Base-by-base conservation (phyloP, 2,797 vertebrate genomes). In the Valencia hispanica region DNA sequence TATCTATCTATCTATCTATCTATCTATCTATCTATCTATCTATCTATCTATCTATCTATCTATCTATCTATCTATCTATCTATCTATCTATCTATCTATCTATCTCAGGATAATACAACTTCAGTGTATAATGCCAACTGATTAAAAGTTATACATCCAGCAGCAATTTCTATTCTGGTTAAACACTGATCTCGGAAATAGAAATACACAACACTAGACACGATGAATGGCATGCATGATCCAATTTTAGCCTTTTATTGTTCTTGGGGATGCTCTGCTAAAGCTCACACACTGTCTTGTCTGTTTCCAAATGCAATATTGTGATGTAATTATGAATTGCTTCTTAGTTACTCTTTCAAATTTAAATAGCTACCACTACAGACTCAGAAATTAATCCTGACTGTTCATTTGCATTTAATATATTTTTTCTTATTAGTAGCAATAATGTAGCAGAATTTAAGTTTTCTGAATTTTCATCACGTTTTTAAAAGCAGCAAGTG, bases 1-100 rank as follows among this genome's bases (percentile, higher is more conserved):
- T 59, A 59, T 59, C 57, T 59, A 59, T 59, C 57, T 59, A 59
- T 59, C 43, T 27, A 45, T 45, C 41, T 48, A 20, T 27, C 48
- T 69, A 68, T n/a, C 65, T 43, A 41, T 68, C 25, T n/a, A 57
- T 30, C n/a, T 59, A 32, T 59, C 57, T 59, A 59, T 59, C 57
- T 30, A 59, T 59, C 57, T 32, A 59, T 59, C 45, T 18, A 45
- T 45, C 41, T 34, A 11, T 30, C 50, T 25, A 51, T 51, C 50
- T 25, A 51, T 51, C 50, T 22, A 51, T 51, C 48, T 22, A 51
- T 51, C 18, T 22, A 50, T 51, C 48, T 22, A 51, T 51, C 48
- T 9, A 51, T 51, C 50, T 51, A 48, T 47, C 45, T 47, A 51
- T 51, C 18, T 22, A 25, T 20, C 50, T 51, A 8, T 51, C 18